Conservation (phyloP, 2,797 vertebrate species). For the Pyrocephalus nanus region DNA sequence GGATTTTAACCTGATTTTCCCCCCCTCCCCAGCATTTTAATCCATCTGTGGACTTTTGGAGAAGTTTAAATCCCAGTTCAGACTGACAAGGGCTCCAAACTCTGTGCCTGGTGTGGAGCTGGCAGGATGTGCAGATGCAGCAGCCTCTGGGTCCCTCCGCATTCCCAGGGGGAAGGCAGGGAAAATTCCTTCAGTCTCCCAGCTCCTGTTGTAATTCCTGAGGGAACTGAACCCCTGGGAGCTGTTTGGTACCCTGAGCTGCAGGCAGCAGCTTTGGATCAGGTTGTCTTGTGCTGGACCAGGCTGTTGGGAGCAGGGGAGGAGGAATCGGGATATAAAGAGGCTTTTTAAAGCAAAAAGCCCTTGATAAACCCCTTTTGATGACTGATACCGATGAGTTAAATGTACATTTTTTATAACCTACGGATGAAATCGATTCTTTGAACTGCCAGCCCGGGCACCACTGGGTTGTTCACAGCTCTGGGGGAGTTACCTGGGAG, state of each 20-base stretch:
- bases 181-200: not conserved
- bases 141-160: rapidly evolving
- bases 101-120: not conserved
- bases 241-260: not conserved
- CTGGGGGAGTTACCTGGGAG: not conserved
- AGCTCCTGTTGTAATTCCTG: not conserved
- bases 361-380: not conserved
- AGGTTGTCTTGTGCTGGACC: not conserved
- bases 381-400: not conserved
- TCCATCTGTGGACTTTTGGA: not conserved
- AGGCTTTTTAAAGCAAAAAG: not conserved
- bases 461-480: not conserved
- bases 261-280: not conserved
- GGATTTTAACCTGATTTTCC: not conserved
- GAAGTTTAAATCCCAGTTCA: not conserved
- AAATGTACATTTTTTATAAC: not conserved
- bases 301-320: not conserved
- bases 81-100: too few species aligned
- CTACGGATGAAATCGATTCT: not conserved
- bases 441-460: not conserved
- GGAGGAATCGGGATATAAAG: rapidly evolving
- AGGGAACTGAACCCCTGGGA: not conserved
- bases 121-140: not conserved
- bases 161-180: not conserved
- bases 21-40: not conserved